Evolutionary conservation across 2,113 vertebrate genomes (phyloP), one percentile per base, ranked within the genome.

Genomic region (Eolophus roseicapilla): DNA sequence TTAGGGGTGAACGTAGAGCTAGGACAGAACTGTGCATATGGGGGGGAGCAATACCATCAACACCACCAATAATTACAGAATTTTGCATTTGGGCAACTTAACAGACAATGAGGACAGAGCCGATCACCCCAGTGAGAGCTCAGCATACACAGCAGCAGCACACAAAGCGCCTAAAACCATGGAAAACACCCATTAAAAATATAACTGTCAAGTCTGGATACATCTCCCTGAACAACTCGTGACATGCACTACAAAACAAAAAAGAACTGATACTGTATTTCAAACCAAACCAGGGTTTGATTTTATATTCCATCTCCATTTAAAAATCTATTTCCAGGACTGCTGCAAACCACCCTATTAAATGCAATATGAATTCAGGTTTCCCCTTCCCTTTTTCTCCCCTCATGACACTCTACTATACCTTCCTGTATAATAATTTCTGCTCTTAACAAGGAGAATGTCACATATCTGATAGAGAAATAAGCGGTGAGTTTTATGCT

Each of bases 361-460:
- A 62, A 90, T 29, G 29, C 21, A 81, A 18, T 39, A 90, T 9
- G 29, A 92, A 82, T 82, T 89, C 65, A 88, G 11, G 12, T 86
- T 57, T 88, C 29, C 19, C 9, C 17, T 88, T 35, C 37, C 47
- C 47, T 82, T 90, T 91, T 82, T 67, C 53, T 52, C 68, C 41
- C 37, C 50, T 78, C 4, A 1, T 92, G 80, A 79, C 59, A 81
- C 11, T 37, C n/a, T 73, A 53, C 50, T 62, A 25, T 44, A 77
- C 37, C 67, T 92, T 93, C 81, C 82, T 80, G 63, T 96, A 89
- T n/a, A 92, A 70, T 83, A 81, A 94, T 95, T 96, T 93, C 71
- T 95, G 65, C 77, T 93, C 86, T 84, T 86, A 94, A 95, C 89
- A 69, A 90, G 88, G n/a, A 93, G 60, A 95, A 95, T 76, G 91